Percentiles rank a stretch among this genome's conserved stretches.
Evolutionary conservation across 53 echinoderm and acorn worm species (phyloP).

Genomic region (Patiria pectinifera): DNA sequence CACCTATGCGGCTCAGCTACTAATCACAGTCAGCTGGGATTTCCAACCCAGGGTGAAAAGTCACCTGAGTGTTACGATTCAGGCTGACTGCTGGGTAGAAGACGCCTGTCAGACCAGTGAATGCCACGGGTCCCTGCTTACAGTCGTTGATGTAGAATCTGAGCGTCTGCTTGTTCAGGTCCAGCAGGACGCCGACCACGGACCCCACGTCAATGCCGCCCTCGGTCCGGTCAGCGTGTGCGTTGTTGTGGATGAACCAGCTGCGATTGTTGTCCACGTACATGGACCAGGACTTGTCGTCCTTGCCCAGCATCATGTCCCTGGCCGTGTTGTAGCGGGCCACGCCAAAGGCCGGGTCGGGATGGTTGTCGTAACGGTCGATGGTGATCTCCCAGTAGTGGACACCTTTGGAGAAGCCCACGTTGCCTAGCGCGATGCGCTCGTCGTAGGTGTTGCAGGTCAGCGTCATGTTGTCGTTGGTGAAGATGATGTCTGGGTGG

Average conservation of each 20-base stretch:
- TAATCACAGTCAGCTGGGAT: slow-evolving; percentile 85
- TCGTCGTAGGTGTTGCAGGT: slow-evolving; percentile 96
- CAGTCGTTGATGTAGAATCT: slow-evolving; percentile 89
- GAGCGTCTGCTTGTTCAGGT: slow-evolving; percentile 86
- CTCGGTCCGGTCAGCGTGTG: slow-evolving; percentile 92
- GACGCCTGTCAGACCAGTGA: slow-evolving; percentile 86
- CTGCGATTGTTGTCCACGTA: slow-evolving; percentile 99
- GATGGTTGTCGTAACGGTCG: slow-evolving; percentile 99
- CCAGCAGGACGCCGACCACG: slow-evolving; percentile 92
- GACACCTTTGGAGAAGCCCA: slow-evolving; percentile 97
- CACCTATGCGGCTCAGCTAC: neutral
- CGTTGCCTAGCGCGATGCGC: slow-evolving; percentile 94
- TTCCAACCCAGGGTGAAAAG: slow-evolving; percentile 96
- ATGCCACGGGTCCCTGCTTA: slow-evolving; percentile 92
- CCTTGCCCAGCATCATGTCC: slow-evolving; percentile 97
- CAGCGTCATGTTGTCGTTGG: slow-evolving; percentile 97
- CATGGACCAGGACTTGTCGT: slow-evolving; percentile 99
- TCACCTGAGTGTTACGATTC: slow-evolving; percentile 95
- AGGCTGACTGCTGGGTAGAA: slow-evolving; percentile 97
- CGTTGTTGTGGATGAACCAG: slow-evolving; percentile 99
- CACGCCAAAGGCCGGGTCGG: slow-evolving; percentile 97
- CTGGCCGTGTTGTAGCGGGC: slow-evolving; percentile 91
- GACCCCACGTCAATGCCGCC: slow-evolving; percentile 94
- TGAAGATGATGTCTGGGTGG: slow-evolving; percentile 94
- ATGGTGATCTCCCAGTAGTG: slow-evolving; percentile 99